These are phyloP conservation scores for Dreissena rostriformis DNA, from an alignment of 1,140 invertebrate species.

Conservation along the genomic window DNA sequence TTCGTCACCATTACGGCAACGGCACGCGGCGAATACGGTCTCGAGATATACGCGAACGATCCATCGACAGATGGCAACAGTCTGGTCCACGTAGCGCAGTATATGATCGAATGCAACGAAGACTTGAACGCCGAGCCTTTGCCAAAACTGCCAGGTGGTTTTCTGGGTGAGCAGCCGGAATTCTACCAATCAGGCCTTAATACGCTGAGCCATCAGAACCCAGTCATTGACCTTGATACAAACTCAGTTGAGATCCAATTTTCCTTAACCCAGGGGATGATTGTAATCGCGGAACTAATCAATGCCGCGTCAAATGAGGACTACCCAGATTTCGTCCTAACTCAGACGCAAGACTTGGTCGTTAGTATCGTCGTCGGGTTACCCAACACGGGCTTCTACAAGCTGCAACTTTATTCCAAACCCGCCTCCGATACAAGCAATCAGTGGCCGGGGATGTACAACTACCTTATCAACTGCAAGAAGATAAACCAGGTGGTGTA, in stretches of 20 bases:
- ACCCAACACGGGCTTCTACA: constrained; percentile 77
- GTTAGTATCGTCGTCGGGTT: constrained; percentile 74
- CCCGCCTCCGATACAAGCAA: constrained; percentile 76
- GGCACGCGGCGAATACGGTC: constrained; percentile 78
- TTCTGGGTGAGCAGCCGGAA: constrained; percentile 79
- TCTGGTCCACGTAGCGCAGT: constrained; percentile 79
- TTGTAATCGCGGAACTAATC: constrained; percentile 79
- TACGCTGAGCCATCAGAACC: constrained; percentile 77
- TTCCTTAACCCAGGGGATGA: constrained; percentile 66
- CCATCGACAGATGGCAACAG: constrained; percentile 79
- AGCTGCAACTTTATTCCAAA: constrained; percentile 80
- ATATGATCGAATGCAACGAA: constrained; percentile 78
- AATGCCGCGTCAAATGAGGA: constrained; percentile 72
- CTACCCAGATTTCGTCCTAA: constrained; percentile 76
- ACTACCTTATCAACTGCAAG: constrained; percentile 80
- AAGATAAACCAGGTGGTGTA: constrained; percentile 45
- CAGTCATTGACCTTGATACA: constrained; percentile 76
- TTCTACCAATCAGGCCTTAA: constrained; percentile 76
- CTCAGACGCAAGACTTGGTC: constrained; percentile 64
- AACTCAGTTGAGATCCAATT: constrained; percentile 76
- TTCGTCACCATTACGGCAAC: constrained; percentile 79
- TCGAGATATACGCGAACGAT: constrained; percentile 81
- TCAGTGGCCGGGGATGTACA: constrained; percentile 80
- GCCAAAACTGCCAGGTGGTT: constrained; percentile 78
- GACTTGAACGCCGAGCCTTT: constrained; percentile 74